Percentiles rank a stretch among this genome's conserved stretches.
Evolutionary conservation across 2,888 invertebrate genomes (phyloP).

Genomic region (Lochmaea crataegi): DNA sequence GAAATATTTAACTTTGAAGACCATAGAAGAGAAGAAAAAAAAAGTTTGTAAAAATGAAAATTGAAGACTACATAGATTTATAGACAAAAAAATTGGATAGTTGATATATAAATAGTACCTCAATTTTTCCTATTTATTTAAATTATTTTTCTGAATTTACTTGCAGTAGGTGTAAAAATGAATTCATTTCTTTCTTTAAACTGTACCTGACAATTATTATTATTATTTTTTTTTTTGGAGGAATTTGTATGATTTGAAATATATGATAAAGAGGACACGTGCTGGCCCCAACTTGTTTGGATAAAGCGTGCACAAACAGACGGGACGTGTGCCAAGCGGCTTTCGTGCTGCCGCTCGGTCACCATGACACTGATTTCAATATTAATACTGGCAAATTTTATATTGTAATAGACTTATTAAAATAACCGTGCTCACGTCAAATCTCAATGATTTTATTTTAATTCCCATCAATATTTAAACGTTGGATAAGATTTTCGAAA

Average conservation of each 20-base stretch:
- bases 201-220: background rate
- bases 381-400: conserved; percentile 53
- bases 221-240: conserved; percentile 39
- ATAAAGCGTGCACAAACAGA: conserved; percentile 66
- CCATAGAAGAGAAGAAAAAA: too few relatives aligned
- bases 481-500: too few relatives aligned
- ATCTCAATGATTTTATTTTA: background rate
- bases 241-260: conserved; percentile 34
- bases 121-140: too few relatives aligned
- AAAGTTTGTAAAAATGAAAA: too few relatives aligned
- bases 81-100: too few relatives aligned
- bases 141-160: too few relatives aligned
- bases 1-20: too few relatives aligned
- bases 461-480: too few relatives aligned
- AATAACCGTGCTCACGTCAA: conserved; percentile 3
- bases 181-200: too few relatives aligned
- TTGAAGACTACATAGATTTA: too few relatives aligned
- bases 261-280: conserved; percentile 67
- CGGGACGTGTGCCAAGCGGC: conserved; percentile 64
- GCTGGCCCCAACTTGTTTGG: conserved; percentile 68
- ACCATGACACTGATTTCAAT: conserved; percentile 48
- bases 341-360: conserved; percentile 62
- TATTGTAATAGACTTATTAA: conserved; percentile 33
- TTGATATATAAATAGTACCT: too few relatives aligned
- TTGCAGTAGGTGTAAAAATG: too few relatives aligned